phyloP scores from a whole-genome alignment of 1,140 invertebrate species.

The Caenorhabditis elegans region WBcel235 BX284602.5:11280001-11280500 shows the following conservation, averaged over 20 bases:
- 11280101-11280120: neutral
- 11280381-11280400: no score
- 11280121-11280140: constrained; percentile 23
- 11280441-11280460: no score
- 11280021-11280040: no score
- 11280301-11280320: no score
- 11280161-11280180: neutral
- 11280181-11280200: neutral
- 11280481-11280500: no score
- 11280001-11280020: neutral
- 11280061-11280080: constrained; percentile 16
- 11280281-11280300: neutral
- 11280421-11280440: no score
- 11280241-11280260: neutral
- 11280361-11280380: no score
- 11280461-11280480: no score
- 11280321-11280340: no score
- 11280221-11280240: neutral
- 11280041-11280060: neutral
- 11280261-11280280: neutral
- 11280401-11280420: no score
- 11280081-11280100: neutral
- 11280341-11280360: no score
- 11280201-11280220: constrained; percentile 1
- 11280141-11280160: neutral